phyloP scores from a whole-genome alignment of 2,113 vertebrate genomes.

The Aphelocoma coerulescens region DNA sequence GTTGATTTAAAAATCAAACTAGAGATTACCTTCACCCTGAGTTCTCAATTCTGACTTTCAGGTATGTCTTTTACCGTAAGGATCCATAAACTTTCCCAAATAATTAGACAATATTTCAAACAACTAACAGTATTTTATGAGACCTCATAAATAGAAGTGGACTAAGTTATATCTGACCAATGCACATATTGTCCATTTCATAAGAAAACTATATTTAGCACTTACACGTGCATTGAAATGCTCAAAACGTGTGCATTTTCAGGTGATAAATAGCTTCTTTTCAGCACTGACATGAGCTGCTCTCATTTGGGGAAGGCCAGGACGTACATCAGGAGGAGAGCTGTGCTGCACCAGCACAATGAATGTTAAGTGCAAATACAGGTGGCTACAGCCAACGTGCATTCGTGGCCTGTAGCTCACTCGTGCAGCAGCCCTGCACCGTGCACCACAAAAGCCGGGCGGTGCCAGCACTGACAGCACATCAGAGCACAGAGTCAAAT shows the following conservation, averaged over 20 bases:
- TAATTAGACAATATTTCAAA: neutral
- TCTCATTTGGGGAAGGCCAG: neutral
- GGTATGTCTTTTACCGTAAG: neutral
- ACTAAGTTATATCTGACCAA: neutral
- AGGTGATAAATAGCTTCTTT: neutral
- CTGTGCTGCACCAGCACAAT: neutral
- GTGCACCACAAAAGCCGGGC: neutral
- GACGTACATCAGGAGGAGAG: neutral
- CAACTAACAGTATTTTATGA: neutral
- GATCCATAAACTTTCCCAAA: neutral
- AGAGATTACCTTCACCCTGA: neutral
- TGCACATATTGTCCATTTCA: fast-evolving
- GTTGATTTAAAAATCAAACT: neutral
- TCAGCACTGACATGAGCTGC: neutral
- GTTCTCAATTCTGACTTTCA: neutral
- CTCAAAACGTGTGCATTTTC: neutral
- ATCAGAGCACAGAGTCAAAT: neutral
- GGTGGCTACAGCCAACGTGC: neutral
- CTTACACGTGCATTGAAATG: neutral
- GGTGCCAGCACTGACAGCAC: neutral
- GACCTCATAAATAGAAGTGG: neutral
- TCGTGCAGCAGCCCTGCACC: neutral
- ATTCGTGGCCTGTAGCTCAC: neutral
- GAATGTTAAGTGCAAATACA: neutral
- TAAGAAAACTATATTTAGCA: neutral